Evolutionary conservation across 2,888 invertebrate species (phyloP).

Genomic region (Epinotia nisella): DNA sequence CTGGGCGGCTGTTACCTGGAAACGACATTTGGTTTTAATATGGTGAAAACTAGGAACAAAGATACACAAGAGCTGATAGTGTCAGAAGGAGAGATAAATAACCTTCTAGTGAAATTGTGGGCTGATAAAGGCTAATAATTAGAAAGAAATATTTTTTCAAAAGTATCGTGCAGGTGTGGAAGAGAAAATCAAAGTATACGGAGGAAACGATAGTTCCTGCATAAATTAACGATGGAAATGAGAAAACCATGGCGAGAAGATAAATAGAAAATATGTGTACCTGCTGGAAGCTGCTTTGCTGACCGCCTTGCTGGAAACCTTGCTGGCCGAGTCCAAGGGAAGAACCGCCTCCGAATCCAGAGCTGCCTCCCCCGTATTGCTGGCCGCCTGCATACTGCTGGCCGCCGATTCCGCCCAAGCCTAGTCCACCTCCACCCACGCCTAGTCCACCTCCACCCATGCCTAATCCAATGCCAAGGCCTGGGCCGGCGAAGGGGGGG

Average conservation of each 20-base stretch:
- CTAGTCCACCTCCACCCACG: slow-evolving; percentile 13
- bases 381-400: slow-evolving; percentile 35
- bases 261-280: neutral
- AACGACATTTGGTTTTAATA: neutral
- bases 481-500: slow-evolving; percentile 9
- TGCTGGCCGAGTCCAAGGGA: slow-evolving; percentile 3
- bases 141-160: too few relatives aligned
- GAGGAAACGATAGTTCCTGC: too few relatives aligned
- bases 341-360: slow-evolving; percentile 36
- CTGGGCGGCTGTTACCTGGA: slow-evolving; percentile 35
- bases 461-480: too few relatives aligned
- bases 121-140: too few relatives aligned
- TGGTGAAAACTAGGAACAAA: too few relatives aligned
- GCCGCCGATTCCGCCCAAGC: slow-evolving; percentile 22
- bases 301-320: slow-evolving; percentile 38
- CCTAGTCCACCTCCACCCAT: too few relatives aligned
- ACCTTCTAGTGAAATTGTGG: too few relatives aligned
- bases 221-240: too few relatives aligned
- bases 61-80: too few relatives aligned
- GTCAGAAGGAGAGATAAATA: too few relatives aligned
- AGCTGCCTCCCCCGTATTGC: slow-evolving; percentile 38
- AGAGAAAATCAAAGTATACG: too few relatives aligned
- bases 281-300: slow-evolving; percentile 42
- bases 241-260: neutral
- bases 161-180: too few relatives aligned